Base-by-base conservation (phyloP, 2,113 vertebrate species). In the Brachionichthys hirsutus region DNA sequence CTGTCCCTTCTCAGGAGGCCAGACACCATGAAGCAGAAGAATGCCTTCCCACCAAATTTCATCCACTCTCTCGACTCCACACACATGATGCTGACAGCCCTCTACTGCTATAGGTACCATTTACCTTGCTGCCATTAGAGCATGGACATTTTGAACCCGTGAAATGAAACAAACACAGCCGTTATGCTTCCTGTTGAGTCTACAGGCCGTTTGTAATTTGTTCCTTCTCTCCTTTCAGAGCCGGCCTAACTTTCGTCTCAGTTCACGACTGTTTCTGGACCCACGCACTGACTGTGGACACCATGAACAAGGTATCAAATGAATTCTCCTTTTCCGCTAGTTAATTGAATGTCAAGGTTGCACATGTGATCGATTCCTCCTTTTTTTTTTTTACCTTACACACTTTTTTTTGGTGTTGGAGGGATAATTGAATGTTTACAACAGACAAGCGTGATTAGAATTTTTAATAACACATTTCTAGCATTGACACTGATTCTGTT, bases 231-330 rank as follows among this genome's bases (percentile, higher is more conserved):
- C 20, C 70, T 65, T 30, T 16, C 84, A 99, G 97, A 30, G 90
- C 82, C 3, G 94, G 95, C 9, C 81, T 99, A 70, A 97, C 93
- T 3, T 99, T 98, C 0, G 95, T 96, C 75, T 98, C 97, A 0
- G 96, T 99, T 41, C 97, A 99, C 0, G 97, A 99, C 78, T 99
- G 97, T 82, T 99, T 94, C 83, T 99, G 97, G 97, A 99, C 96
- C 1, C 97, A 99, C 0, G 95, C 97, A 0, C 60, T 91, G 11
- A 94, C 93, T 0, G 93, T 99, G 53, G 90, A 94, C 13, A 17
- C 89, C 73, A 98, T 99, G 97, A 99, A 98, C 78, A 89, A 93
- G 95, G 97, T 98, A 89, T 38, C 3, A 2, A 41, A 12, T 62
- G 14, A 30, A 2, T 41, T 34, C 12, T 11, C 4, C 4, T 24